Percentiles rank a stretch among this genome's conserved stretches.
phyloP scores from a whole-genome alignment of 2,113 vertebrate genomes.

The Chlorodrepanis virens region DNA sequence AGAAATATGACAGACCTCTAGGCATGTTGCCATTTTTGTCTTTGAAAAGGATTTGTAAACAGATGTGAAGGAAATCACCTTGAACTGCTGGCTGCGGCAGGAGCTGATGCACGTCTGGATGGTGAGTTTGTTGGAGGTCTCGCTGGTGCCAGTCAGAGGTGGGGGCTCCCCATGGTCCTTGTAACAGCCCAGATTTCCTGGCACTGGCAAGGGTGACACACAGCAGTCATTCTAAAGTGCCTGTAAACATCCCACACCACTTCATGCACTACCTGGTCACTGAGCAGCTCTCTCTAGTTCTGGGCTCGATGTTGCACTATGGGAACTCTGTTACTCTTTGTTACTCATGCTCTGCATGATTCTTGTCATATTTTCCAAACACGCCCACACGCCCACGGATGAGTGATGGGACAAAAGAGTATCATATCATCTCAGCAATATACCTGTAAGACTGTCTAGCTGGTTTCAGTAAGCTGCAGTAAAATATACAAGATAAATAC shows the following conservation, averaged over 20 bases:
- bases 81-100: conserved; percentile 90
- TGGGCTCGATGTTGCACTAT: not conserved
- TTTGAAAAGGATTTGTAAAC: not conserved
- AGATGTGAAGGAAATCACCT: conserved; percentile 72
- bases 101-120: conserved; percentile 95
- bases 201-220: conserved; percentile 79
- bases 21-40: not conserved
- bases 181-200: conserved; percentile 95
- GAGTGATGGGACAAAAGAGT: not conserved
- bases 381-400: not conserved
- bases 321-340: not conserved
- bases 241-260: not conserved
- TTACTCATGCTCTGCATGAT: not conserved
- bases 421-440: not conserved
- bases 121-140: conserved; percentile 93
- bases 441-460: not conserved
- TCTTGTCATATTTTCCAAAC: not conserved
- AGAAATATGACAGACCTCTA: not conserved
- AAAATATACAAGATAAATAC: not conserved
- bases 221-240: not conserved
- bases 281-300: not conserved
- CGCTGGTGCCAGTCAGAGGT: conserved; percentile 86
- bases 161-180: conserved; percentile 93
- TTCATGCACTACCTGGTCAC: not conserved
- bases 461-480: not conserved